Evolutionary conservation across 2,797 vertebrate species (phyloP), one percentile per base, ranked within the genome.

Genomic region (Tenualosa thibaudeaui): DNA sequence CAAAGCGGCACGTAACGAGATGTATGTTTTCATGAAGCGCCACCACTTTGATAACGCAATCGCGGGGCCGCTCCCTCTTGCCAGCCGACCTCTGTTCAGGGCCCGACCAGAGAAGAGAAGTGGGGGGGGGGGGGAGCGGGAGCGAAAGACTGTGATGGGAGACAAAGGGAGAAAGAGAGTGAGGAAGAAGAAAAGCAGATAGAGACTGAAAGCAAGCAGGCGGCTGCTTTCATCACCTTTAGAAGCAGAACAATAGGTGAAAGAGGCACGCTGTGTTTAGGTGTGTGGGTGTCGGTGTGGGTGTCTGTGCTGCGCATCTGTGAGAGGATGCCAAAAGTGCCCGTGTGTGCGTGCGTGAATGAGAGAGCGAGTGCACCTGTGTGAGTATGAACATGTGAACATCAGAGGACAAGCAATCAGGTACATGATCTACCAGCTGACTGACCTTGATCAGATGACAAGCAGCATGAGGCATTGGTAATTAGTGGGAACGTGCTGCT

Each of bases 11-110:
- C 93, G 94, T 96, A 96, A 95, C 90, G 91, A 95, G 93, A 93
- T 95, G 94, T 96, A 95, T 96, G 96, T 96, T 97, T 96, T 96
- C 95, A 97, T 97, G 95, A 97, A 94, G 91, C 92, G 92, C 94
- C 95, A 95, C 92, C 95, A 93, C 93, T 96, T 96, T 96, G 96
- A 96, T 96, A 94, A 92, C 92, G 92, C 95, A 95, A 94, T 94
- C 68, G 94, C 93, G 94, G 87, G 87, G 54, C 89, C 91, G 92
- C 93, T 89, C 92, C 93, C 86, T 94, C 90, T 89, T 92, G 88
- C 90, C 90, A 85, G 24, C 26, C 31, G 26, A 12, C 62, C 62
- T 37, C 62, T 2, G 62, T 10, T 68, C 62, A 68, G 62, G 62
- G 26, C 62, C 62, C 62, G 10, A 37, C 62, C 19, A 83, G 37